phyloP scores from a whole-genome alignment of 2,797 vertebrate species.

The Semotilus atromaculatus region DNA sequence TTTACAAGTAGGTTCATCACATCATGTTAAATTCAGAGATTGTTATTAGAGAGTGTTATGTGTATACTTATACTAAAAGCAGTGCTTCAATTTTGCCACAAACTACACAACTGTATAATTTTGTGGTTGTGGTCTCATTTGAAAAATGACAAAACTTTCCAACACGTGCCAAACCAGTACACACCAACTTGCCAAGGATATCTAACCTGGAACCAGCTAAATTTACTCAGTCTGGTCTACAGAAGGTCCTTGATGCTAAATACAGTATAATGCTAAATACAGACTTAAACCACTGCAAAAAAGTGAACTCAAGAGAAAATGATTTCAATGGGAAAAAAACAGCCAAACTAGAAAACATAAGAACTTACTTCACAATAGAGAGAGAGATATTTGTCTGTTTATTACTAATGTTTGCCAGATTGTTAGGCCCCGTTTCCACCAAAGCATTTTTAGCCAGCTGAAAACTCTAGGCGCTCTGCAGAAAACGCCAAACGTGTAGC shows the following conservation, averaged over 20 bases:
- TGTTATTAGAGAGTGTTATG: neutral
- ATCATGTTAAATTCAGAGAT: neutral
- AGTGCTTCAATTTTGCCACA: slow-evolving; percentile 47
- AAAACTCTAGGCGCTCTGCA: neutral
- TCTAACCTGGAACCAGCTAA: neutral
- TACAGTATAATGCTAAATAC: neutral
- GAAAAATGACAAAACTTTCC: slow-evolving; percentile 42
- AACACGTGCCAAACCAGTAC: neutral
- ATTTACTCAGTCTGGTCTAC: neutral
- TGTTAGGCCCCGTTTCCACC: neutral
- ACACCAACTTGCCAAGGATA: slow-evolving; percentile 24
- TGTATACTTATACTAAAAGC: neutral
- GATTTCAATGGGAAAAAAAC: neutral
- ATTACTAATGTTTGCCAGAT: neutral
- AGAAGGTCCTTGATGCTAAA: neutral
- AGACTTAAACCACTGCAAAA: neutral
- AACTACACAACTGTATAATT: neutral
- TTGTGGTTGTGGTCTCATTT: neutral
- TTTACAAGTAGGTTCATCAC: neutral
- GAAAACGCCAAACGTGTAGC: neutral
- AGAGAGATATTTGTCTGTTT: neutral
- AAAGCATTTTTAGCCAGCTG: neutral
- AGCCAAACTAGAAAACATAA: neutral
- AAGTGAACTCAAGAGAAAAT: neutral
- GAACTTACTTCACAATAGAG: neutral